These are phyloP conservation scores for Papilio demoleus DNA, from an alignment of 2,888 invertebrate species.

Conservation along the genomic window DNA sequence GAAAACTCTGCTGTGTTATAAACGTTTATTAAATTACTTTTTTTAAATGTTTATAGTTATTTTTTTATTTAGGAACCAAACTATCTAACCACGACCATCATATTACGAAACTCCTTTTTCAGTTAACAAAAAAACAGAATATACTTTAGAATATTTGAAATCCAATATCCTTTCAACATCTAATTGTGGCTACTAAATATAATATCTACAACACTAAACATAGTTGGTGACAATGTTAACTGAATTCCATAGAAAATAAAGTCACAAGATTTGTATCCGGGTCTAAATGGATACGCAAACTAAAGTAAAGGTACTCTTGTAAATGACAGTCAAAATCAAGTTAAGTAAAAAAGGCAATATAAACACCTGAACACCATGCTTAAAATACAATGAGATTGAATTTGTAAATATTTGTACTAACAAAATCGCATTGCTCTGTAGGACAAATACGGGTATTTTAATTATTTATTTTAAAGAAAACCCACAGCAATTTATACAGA, in stretches of 20 bases:
- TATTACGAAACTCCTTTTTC: too few species aligned
- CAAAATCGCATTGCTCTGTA: background rate
- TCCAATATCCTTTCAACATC: too few species aligned
- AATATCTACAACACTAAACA: background rate
- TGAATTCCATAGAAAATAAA: constrained; percentile 9
- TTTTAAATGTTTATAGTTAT: too few species aligned
- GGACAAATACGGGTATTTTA: background rate
- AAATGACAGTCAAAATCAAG: background rate
- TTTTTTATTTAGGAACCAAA: too few species aligned
- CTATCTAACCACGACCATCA: too few species aligned
- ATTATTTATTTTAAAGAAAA: too few species aligned
- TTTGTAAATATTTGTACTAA: background rate
- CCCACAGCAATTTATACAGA: too few species aligned
- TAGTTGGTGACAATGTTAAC: background rate
- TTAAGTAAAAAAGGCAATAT: constrained; percentile 4
- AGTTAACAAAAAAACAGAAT: too few species aligned
- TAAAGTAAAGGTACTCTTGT: constrained; percentile 3
- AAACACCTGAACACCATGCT: background rate
- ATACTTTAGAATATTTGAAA: too few species aligned
- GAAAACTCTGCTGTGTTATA: too few species aligned
- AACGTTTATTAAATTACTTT: too few species aligned
- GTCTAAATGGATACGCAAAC: constrained; percentile 29
- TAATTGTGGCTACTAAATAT: background rate
- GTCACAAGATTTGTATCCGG: constrained; percentile 1
- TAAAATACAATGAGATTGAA: background rate